Base-by-base conservation (phyloP, 2,888 invertebrate genomes). In the Elegia similella region DNA sequence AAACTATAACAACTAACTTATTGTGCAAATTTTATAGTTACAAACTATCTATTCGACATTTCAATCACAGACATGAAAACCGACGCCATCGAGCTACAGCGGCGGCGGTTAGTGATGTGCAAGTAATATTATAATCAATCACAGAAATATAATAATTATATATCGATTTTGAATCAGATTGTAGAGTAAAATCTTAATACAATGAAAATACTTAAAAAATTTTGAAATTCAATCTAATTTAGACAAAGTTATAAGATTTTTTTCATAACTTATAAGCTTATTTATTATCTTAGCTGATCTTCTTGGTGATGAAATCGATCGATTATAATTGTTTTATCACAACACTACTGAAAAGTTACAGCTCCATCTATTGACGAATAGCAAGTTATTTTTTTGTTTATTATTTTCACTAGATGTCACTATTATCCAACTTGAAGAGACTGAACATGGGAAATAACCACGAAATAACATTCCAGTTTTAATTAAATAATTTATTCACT, bases 61-160 rank as follows among this genome's bases (percentile, higher is more conserved):
- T 66, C 62, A 62, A 60, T 63, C 64, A 61, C 62, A 63, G 62
- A 54, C 67, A 64, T 55, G 58, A 62, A 59, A 66, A 46, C 59
- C 68, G 67, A 75, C 78, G 75, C 77, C 77, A 76, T 75, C 62
- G 59, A 55, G 8, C 16, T 13, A 55, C 34, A 44, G 56, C 56
- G 42, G 59, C 62, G 59, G 59, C 59, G 56, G 52, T 52, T 60
- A 61, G 52, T 59, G 60, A 17, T 56, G 54, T 12, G 17, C 17
- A 38, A n/a, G 32, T n/a, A n/a, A n/a, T n/a, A n/a, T n/a, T n/a
- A n/a, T n/a, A n/a, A n/a, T n/a, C n/a, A n/a, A n/a, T n/a, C n/a
- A n/a, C n/a, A n/a, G n/a, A n/a, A n/a, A n/a, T n/a, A n/a, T n/a
- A n/a, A n/a, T n/a, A 23, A 23, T 23, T 3, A 3, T 23, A 3